A percentile compares a stretch with the other conserved stretches of the same genome.
These are phyloP conservation scores for Hyposmocoma kahamanoa DNA, from an alignment of 1,140 invertebrate genomes.

Conservation along the genomic window DNA sequence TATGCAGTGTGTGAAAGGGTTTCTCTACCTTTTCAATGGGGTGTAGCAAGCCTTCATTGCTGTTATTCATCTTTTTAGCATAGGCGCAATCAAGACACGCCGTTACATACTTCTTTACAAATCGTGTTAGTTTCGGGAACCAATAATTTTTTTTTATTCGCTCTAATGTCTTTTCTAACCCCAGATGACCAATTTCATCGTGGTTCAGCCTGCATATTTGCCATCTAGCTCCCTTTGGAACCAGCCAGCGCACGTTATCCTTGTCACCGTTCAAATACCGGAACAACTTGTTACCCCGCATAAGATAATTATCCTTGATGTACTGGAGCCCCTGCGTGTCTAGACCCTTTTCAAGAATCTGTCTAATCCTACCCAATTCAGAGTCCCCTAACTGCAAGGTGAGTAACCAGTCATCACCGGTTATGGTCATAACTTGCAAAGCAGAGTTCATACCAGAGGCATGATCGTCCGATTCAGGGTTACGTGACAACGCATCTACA, in stretches of 20 bases:
- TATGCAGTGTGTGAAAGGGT: conserved; percentile 8
- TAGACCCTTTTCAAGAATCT: not conserved
- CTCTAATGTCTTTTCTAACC: too few relatives aligned
- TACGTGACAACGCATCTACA: conserved; percentile 25
- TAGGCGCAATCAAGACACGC: conserved; percentile 13
- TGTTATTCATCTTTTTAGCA: conserved; percentile 5
- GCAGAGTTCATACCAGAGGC: too few relatives aligned
- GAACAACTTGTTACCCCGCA: not conserved
- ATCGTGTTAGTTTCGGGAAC: too few relatives aligned
- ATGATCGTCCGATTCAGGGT: not conserved
- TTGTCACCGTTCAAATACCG: not conserved
- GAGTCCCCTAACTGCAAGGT: conserved; percentile 3
- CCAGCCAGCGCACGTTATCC: not conserved
- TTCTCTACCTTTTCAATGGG: conserved; percentile 6
- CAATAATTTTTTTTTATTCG: too few relatives aligned
- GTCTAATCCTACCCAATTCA: conserved; percentile 1
- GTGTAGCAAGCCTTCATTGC: conserved; percentile 10
- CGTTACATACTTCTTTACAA: too few relatives aligned
- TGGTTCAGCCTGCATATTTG: conserved; percentile 3
- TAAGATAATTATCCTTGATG: not conserved
- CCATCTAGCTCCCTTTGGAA: conserved; percentile 4
- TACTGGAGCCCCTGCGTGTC: not conserved
- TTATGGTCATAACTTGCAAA: not conserved
- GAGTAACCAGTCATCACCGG: not conserved
- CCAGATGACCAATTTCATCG: not conserved